Conservation (phyloP, 2,888 invertebrate species). For the Ditylenchus weischeri region DNA sequence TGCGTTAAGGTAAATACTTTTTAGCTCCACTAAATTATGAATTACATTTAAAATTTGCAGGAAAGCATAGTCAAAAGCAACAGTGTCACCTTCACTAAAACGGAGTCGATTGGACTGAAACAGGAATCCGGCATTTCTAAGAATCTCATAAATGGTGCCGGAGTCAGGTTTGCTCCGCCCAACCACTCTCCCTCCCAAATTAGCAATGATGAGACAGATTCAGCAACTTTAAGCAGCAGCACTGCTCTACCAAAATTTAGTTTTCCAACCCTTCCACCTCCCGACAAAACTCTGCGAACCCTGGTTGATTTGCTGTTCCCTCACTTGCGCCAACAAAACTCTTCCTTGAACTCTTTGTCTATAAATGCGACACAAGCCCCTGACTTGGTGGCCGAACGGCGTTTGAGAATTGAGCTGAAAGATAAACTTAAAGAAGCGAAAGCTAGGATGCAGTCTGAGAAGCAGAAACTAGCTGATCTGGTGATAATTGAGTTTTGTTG, state of each 20-base stretch:
- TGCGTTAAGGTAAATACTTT: background rate
- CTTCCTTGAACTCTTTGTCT: background rate
- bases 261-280: conserved; percentile 1
- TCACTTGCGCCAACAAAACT: conserved; percentile 2
- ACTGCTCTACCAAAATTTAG: background rate
- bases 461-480: too few species aligned
- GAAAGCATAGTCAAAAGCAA: conserved; percentile 8
- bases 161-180: background rate
- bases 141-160: background rate
- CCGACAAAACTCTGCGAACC: background rate
- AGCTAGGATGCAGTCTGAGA: too few species aligned
- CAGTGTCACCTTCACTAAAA: conserved; percentile 3
- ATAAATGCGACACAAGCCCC: background rate
- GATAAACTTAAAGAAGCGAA: too few species aligned
- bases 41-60: background rate
- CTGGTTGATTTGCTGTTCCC: conserved; percentile 1
- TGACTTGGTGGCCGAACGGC: too few species aligned
- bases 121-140: background rate
- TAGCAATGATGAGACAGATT: background rate
- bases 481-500: too few species aligned
- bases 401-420: too few species aligned
- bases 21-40: background rate
- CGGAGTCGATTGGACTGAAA: too few species aligned
- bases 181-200: background rate
- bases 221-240: background rate